phyloP scores from a whole-genome alignment of 2,797 vertebrate species.

The Anguilla obscura region DNA sequence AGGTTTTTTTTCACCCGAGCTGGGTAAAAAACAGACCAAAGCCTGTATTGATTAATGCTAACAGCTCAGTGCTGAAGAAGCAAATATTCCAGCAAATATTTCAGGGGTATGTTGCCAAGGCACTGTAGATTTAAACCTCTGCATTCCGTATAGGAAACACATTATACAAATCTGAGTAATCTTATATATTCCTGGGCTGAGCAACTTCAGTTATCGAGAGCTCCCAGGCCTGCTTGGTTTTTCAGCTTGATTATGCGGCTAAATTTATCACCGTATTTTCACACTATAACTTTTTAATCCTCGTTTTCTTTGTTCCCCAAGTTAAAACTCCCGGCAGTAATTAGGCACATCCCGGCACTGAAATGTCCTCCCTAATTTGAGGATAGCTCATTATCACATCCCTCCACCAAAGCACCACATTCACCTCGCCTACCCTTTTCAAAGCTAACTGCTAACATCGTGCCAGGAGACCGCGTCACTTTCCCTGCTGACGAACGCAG shows the following conservation, averaged over 20 bases:
- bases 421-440: background rate
- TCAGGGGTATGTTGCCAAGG: background rate
- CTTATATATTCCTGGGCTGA: background rate
- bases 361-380: background rate
- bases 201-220: background rate
- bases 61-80: background rate
- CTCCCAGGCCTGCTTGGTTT: background rate
- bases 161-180: background rate
- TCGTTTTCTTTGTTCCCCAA: background rate
- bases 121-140: background rate
- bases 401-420: background rate
- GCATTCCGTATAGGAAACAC: background rate
- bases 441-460: background rate
- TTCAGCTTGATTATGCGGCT: background rate
- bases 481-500: background rate
- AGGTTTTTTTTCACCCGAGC: background rate
- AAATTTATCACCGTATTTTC: background rate
- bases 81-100: slow-evolving; percentile 23
- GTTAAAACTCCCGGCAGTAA: background rate
- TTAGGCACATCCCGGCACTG: background rate
- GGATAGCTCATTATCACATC: background rate
- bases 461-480: background rate
- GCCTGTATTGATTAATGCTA: slow-evolving; percentile 8
- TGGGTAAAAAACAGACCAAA: background rate
- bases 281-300: background rate